phyloP scores from a whole-genome alignment of 35 echinoderm and acorn worm genomes.

The Diadema setosum region DNA sequence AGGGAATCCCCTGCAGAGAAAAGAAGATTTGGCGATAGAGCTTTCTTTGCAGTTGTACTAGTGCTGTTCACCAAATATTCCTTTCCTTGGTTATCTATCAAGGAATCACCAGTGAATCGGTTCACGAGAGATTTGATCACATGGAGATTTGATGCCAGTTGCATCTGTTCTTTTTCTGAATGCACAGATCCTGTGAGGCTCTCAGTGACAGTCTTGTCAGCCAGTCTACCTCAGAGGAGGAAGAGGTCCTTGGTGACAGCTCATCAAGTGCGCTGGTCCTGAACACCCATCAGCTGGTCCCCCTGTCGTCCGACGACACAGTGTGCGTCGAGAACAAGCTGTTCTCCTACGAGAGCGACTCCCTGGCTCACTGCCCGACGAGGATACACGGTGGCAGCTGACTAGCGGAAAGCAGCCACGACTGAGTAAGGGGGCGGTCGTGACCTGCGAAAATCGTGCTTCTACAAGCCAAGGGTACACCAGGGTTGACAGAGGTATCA shows the following conservation, averaged over 20 bases:
- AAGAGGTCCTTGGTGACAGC: neutral
- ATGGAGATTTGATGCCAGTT: no score
- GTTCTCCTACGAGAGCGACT: neutral
- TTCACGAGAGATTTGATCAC: no score
- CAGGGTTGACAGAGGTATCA: no score
- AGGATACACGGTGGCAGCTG: neutral
- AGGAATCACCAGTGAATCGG: no score
- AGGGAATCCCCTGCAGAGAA: no score
- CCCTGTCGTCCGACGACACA: neutral
- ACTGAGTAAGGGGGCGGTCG: no score
- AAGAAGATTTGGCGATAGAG: no score
- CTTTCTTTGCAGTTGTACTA: no score
- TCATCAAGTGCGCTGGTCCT: neutral
- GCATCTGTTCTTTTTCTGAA: neutral
- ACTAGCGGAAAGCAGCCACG: neutral
- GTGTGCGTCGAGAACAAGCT: neutral
- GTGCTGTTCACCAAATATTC: no score
- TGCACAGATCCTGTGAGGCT: neutral
- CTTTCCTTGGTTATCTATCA: no score
- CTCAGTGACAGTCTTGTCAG: neutral
- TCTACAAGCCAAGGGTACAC: no score
- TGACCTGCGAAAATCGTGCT: no score
- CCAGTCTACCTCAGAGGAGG: neutral
- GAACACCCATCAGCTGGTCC: neutral
- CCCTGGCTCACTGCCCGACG: neutral